These are phyloP conservation scores for Sphaerophoria rueppellii DNA, from an alignment of 2,888 invertebrate species.

Conservation along the genomic window DNA sequence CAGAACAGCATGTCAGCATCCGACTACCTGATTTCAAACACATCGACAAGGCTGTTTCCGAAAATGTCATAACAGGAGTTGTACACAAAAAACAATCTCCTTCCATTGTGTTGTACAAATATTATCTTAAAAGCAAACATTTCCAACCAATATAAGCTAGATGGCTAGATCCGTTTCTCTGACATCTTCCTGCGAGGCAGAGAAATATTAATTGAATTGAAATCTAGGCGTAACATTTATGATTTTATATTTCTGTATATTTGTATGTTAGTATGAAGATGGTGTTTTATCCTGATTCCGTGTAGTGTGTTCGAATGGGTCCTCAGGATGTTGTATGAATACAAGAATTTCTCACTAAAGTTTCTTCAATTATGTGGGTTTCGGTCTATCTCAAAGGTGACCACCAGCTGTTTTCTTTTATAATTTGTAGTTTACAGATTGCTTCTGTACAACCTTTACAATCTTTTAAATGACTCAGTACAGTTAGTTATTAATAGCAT, in stretches of 20 bases:
- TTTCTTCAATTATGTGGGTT: too few species aligned
- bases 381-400: neutral
- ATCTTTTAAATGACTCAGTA: too few species aligned
- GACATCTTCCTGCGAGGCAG: constrained; percentile 45
- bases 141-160: constrained; percentile 31
- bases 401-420: neutral
- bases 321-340: too few species aligned
- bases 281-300: neutral
- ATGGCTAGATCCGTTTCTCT: constrained; percentile 41
- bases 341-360: too few species aligned
- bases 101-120: constrained; percentile 31
- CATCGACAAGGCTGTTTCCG: constrained; percentile 19
- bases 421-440: too few species aligned
- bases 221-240: constrained; percentile 69
- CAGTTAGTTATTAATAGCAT: too few species aligned
- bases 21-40: constrained; percentile 16
- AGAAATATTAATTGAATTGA: constrained; percentile 65
- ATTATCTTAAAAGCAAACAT: constrained; percentile 47
- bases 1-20: neutral
- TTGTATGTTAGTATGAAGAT: neutral
- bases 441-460: too few species aligned
- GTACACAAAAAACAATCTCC: constrained; percentile 29
- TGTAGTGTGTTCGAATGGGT: neutral
- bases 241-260: constrained; percentile 27
- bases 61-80: constrained; percentile 25